These are phyloP conservation scores for Plecturocebus donacophilus DNA, from an alignment of 2,113 vertebrate species.

Conservation along the genomic window DNA sequence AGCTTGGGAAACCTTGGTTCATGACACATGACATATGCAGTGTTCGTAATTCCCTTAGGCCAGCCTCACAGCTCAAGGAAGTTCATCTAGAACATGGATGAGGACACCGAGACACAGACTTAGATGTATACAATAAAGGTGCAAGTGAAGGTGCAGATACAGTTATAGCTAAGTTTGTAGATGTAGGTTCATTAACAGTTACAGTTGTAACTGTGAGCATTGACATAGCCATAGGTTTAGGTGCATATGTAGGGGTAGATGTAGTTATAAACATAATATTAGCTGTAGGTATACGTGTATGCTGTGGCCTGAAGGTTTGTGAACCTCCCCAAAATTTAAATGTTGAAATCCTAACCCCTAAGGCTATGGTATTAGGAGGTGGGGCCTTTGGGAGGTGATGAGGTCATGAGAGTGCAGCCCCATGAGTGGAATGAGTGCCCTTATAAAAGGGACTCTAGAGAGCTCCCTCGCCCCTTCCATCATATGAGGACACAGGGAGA, in stretches of 20 bases:
- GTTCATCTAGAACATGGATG: neutral
- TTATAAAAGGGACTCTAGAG: neutral
- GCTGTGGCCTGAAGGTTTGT: neutral
- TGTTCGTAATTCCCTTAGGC: neutral
- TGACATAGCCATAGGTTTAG: accelerated
- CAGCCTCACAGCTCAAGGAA: neutral
- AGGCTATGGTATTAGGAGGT: neutral
- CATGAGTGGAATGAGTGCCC: too few species aligned
- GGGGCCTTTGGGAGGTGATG: neutral
- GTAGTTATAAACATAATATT: neutral
- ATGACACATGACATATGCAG: accelerated
- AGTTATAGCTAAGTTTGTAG: too few species aligned
- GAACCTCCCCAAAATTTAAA: neutral
- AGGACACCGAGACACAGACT: accelerated
- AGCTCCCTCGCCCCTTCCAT: neutral
- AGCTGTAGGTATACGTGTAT: neutral
- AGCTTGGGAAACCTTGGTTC: accelerated
- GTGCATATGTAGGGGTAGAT: accelerated
- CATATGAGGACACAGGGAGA: neutral
- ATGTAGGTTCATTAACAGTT: accelerated
- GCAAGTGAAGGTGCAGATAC: accelerated
- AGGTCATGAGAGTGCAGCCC: neutral
- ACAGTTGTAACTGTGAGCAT: too few species aligned
- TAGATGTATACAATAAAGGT: accelerated
- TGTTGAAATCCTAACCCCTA: neutral